phyloP scores from a whole-genome alignment of 2,797 vertebrate genomes.

The Rallus crepitans region DNA sequence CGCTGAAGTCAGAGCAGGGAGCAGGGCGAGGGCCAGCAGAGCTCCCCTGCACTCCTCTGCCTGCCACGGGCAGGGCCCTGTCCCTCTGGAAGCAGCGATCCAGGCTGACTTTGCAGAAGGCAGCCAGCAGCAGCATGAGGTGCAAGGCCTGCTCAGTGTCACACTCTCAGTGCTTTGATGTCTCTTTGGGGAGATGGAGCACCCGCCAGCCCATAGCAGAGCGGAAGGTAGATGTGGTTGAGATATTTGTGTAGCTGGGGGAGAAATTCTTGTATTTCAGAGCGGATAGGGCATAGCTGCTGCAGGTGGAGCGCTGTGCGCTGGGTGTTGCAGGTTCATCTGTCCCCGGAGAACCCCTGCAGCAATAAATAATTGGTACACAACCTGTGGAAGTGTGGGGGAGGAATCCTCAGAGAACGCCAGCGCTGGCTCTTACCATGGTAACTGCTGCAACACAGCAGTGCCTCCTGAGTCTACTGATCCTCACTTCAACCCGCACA shows the following conservation, averaged over 20 bases:
- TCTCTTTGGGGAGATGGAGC: background rate
- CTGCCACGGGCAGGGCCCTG: background rate
- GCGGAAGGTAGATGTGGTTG: background rate
- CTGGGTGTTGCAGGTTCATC: background rate
- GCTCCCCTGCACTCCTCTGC: background rate
- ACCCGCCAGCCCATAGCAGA: background rate
- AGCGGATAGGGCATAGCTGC: background rate
- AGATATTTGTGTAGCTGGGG: background rate
- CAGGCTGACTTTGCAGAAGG: background rate
- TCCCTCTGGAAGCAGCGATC: background rate
- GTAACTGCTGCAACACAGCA: background rate
- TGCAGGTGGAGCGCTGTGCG: background rate
- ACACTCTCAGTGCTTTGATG: accelerated
- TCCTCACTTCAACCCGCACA: background rate
- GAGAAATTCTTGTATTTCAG: background rate
- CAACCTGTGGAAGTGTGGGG: background rate
- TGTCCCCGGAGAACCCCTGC: background rate
- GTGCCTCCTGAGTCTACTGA: accelerated
- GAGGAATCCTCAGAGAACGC: background rate
- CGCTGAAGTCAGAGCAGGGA: background rate
- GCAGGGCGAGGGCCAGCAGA: background rate
- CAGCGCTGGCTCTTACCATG: background rate
- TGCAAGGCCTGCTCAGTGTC: background rate
- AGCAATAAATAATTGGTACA: background rate
- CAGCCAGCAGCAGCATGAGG: background rate